Evolutionary conservation across 2,888 invertebrate genomes (phyloP), one percentile per base, ranked within the genome.

Genomic region (Nebria brevicollis): DNA sequence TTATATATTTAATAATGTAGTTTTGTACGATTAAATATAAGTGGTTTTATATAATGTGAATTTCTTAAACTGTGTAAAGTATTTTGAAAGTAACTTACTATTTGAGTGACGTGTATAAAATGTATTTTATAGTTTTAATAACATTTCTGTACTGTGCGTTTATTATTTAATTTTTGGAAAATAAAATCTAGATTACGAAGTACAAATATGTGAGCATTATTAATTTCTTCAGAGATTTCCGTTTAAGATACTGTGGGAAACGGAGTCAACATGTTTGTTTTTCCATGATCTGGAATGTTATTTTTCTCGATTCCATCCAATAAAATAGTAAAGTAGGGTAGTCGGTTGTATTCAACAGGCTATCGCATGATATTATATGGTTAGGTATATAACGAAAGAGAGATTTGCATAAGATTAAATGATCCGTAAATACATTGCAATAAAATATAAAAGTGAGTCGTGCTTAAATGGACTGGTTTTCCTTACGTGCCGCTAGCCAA

Each of bases 261-360:
- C 75, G 15, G 54, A 77, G 78, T 64, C 25, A 65, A 73, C 64
- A 43, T 66, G 78, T 78, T 75, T 75, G 72, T 73, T 70, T 70
- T 70, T 25, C 68, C 11, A 68, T 34, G 15, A 11, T 72, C 70
- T 70, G 78, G 74, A 78, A 78, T 78, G 78, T 42, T 15, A 75
- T 79, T 79, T 79, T 79, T 75, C 74, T 70, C 26, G 41, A 68
- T 75, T 75, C 20, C 20, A 20, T 54, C 13, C 54, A 80, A 72
- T 75, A 80, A 70, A 80, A 80, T 80, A 75, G 75, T 68, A 80
- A 80, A 75, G 80, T 80, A 80, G 80, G 72, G 72, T 80, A 80
- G 70, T n/a, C 20, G 70, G 13, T 13, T 54, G 54, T 54, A 54
- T 54, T 54, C 54, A 54, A 54, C 54, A 11, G 54, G 11, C 54